Evolutionary conservation across 1,140 invertebrate genomes (phyloP).

Genomic region (Cyphomyrmex costatus): DNA sequence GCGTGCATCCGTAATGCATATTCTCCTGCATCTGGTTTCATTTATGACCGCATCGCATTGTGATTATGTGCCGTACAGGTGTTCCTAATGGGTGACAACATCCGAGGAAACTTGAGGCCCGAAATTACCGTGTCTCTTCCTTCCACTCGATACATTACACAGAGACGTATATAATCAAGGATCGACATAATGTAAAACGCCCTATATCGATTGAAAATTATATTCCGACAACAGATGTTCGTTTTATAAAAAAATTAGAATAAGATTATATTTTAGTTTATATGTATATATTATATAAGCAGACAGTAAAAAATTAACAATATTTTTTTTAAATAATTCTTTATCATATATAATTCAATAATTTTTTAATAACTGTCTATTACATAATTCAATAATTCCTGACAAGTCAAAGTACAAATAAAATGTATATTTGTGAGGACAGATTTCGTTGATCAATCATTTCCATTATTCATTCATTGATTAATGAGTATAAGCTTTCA

Average conservation of each 20-base stretch:
- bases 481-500: background rate
- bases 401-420: background rate
- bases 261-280: background rate
- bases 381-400: background rate
- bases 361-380: background rate
- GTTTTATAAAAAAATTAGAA: background rate
- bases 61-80: conserved; percentile 54
- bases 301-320: too few relatives aligned
- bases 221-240: background rate
- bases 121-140: conserved; percentile 51
- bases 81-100: conserved; percentile 53
- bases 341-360: too few relatives aligned
- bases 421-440: background rate
- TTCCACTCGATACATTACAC: conserved; percentile 17
- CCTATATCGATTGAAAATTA: background rate
- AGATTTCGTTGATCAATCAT: background rate
- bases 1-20: conserved; percentile 69
- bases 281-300: too few relatives aligned
- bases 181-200: background rate
- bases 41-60: conserved; percentile 49
- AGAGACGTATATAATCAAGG: background rate
- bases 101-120: conserved; percentile 34
- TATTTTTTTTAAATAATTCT: too few relatives aligned
- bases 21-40: conserved; percentile 59
- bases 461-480: background rate